Evolutionary conservation across 1,140 invertebrate genomes (phyloP).

Genomic region (Drosophila mauritiana): DNA sequence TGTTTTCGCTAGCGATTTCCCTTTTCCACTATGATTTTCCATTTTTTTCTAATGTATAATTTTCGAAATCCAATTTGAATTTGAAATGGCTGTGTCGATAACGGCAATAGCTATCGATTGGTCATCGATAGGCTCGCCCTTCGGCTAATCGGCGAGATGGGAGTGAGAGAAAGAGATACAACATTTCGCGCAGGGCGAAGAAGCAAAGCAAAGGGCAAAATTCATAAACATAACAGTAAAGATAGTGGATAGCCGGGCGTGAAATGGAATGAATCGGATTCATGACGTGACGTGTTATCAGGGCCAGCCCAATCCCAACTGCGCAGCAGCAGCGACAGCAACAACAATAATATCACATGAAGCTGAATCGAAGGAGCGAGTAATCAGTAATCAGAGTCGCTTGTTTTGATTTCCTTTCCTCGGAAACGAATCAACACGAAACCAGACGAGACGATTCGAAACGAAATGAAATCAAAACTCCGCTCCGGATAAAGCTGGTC

Average conservation of each 20-base stretch:
- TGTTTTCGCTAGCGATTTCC: neutral
- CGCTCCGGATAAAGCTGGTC: conserved; percentile 34
- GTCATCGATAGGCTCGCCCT: conserved; percentile 11
- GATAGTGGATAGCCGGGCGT: conserved; percentile 31
- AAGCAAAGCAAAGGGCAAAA: neutral
- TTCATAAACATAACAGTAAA: conserved; percentile 38
- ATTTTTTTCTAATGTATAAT: neutral
- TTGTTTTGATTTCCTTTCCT: conserved; percentile 34
- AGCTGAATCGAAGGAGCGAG: conserved; percentile 2
- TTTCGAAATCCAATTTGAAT: conserved; percentile 7
- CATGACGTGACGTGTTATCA: conserved; percentile 27
- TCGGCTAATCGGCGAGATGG: conserved; percentile 3
- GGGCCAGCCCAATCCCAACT: conserved; percentile 10
- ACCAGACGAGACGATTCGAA: neutral
- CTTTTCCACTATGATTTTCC: neutral
- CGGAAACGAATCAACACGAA: conserved; percentile 6
- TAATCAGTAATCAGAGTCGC: conserved; percentile 20
- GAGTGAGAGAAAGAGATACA: neutral
- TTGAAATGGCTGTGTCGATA: neutral
- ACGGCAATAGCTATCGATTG: conserved; percentile 1
- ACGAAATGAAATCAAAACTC: neutral
- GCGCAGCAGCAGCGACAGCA: conserved; percentile 37
- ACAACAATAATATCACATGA: conserved; percentile 14
- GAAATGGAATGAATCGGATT: conserved; percentile 7
- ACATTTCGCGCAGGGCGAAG: neutral